phyloP scores from a whole-genome alignment of 2,888 invertebrate species.

The Lithophane leautieri region DNA sequence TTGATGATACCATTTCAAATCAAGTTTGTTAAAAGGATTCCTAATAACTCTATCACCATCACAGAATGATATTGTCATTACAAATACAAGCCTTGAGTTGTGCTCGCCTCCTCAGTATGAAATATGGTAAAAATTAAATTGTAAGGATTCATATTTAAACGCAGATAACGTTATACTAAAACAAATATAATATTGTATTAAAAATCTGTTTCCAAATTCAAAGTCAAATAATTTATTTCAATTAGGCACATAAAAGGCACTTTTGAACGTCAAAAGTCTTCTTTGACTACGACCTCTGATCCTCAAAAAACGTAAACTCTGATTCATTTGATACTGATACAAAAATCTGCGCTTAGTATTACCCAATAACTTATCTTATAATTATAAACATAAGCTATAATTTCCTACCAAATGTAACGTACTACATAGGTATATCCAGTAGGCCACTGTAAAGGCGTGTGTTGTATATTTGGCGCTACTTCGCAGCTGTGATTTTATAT shows the following conservation, averaged over 20 bases:
- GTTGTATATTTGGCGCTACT: slow-evolving; percentile 59
- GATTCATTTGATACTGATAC: not conserved
- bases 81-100: not conserved
- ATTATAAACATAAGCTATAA: slow-evolving; percentile 2
- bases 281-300: not conserved
- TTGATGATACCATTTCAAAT: not conserved
- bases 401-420: slow-evolving; percentile 26
- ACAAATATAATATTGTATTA: not conserved
- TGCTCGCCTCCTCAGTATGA: not conserved
- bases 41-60: not conserved
- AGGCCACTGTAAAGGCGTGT: slow-evolving; percentile 46
- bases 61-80: not conserved
- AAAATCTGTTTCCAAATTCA: not conserved
- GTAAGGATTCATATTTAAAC: not conserved
- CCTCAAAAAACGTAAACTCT: not conserved
- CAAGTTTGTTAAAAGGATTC: not conserved
- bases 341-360: not conserved
- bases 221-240: too few species aligned
- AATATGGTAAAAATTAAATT: not conserved
- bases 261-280: not conserved
- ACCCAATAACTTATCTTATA: slow-evolving; percentile 1
- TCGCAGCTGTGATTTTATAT: slow-evolving; percentile 71
- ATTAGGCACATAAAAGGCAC: too few species aligned
- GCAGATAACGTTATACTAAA: not conserved
- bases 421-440: slow-evolving; percentile 37